Evolutionary conservation across 2,113 vertebrate genomes (phyloP), one percentile per base, ranked within the genome.

Genomic region (Cynoglossus semilaevis): DNA sequence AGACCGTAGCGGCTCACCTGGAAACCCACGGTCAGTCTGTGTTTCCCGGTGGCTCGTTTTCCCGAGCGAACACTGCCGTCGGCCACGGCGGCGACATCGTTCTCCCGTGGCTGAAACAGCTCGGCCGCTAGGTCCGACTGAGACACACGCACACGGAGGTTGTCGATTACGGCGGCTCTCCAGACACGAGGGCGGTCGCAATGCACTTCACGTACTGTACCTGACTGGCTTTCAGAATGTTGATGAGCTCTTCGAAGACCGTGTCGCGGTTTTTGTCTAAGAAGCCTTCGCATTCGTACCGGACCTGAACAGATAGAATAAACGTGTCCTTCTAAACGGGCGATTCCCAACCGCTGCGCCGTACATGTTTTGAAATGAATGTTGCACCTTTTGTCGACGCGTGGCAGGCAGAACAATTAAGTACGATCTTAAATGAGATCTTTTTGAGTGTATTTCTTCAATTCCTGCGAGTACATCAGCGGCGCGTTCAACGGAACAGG

Each of bases 201-300:
- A 44, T 16, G 6, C 12, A 46, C 3, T 4, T 8, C 0, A 42
- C 6, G 35, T 13, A n/a, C 36, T 22, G 36, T 68, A 91, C 93
- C 91, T 93, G 91, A 83, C 93, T 93, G 14, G 91, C 91, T 89
- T 71, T 70, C 70, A 94, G 85, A 65, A 94, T 88, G 58, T 92
- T 93, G 42, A 93, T 80, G 18, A 92, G 88, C 76, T 93, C 93
- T 69, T 92, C 85, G 0, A 91, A 91, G n/a, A 88, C 87, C 0
- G 86, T 76, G 4, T 92, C 92, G 66, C 92, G 84, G 50, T 91
- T 93, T 81, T 93, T 93, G 72, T 91, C 85, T 70, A 94, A 60
- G 60, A 93, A 92, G 2, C 93, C 90, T 0, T 52, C 67, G 15
- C 92, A 89, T 67, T 91, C 91, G 43, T 92, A 91, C 36, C 90